Percentiles rank a stretch among this genome's conserved stretches.
phyloP scores from a whole-genome alignment of 2,113 vertebrate genomes.

The Todiramphus chloris region DNA sequence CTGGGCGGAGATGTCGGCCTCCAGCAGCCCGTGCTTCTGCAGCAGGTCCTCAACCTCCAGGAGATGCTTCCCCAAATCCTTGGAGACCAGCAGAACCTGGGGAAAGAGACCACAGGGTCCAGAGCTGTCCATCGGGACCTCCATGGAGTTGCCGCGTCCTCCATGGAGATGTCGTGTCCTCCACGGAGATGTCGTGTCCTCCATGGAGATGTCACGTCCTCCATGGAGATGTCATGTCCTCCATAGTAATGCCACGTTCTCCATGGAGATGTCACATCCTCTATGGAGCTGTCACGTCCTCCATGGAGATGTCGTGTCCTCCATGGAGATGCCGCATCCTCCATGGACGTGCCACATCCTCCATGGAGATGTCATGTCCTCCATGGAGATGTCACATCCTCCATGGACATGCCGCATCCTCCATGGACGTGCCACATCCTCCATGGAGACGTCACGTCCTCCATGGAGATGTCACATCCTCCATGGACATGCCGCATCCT shows the following conservation, averaged over 20 bases:
- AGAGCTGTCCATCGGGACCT: neutral
- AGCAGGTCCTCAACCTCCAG: conserved; percentile 92
- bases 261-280: neutral
- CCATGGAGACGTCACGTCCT: neutral
- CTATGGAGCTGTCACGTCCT: neutral
- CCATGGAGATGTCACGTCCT: neutral
- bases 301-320: neutral
- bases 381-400: no score
- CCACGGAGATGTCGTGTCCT: neutral
- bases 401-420: neutral
- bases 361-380: no score
- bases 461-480: neutral
- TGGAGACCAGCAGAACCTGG: conserved; percentile 75
- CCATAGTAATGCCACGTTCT: neutral
- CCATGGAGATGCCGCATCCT: neutral
- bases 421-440: neutral
- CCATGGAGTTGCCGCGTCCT: neutral
- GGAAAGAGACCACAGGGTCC: fast-evolving
- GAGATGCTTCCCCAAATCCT: conserved; percentile 92
- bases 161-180: neutral
- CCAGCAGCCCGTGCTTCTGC: conserved; percentile 91
- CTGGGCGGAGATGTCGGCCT: conserved; percentile 89
- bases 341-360: no score
- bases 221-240: neutral
- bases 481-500: neutral